Percentiles rank a stretch among this genome's conserved stretches.
Conservation (phyloP, 2,888 invertebrate genomes). For the Gastrophysa polygoni region DNA sequence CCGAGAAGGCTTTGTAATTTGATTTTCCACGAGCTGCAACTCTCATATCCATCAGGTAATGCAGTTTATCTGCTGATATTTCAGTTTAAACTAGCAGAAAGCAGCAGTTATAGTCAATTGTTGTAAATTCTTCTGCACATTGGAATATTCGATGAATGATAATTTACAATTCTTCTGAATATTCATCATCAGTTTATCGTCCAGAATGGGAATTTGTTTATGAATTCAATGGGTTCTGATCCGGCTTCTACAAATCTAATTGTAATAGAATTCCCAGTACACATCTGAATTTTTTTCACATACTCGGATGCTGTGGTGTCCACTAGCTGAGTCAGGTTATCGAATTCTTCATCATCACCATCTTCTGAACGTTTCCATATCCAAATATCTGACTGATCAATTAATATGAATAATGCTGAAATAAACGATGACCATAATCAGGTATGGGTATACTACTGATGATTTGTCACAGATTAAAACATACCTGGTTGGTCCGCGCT, state of each 20-base stretch:
- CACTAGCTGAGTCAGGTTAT: conserved; percentile 30
- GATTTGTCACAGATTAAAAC: not conserved
- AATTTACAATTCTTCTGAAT: too few relatives aligned
- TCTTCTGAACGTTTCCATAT: conserved; percentile 37
- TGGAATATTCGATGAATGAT: too few relatives aligned
- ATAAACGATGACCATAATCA: too few relatives aligned
- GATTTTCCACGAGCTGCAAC: too few relatives aligned
- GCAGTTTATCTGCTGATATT: too few relatives aligned
- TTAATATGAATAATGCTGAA: conserved; percentile 42
- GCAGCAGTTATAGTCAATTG: too few relatives aligned
- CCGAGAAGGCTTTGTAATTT: too few relatives aligned
- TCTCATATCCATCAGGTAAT: too few relatives aligned
- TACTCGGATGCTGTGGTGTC: conserved; percentile 33
- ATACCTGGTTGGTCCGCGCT: conserved; percentile 42
- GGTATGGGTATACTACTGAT: too few relatives aligned
- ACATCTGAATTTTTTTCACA: conserved; percentile 30
- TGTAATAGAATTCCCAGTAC: conserved; percentile 15
- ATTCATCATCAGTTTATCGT: not conserved
- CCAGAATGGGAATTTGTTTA: conserved; percentile 43
- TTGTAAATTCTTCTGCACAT: too few relatives aligned
- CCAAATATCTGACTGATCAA: conserved; percentile 43
- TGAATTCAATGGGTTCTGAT: conserved; percentile 39
- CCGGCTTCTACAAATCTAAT: conserved; percentile 32
- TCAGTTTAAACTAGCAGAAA: too few relatives aligned
- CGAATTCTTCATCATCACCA: conserved; percentile 22